Conservation (phyloP, 2,797 vertebrate genomes). For the Darevskia nairensis region DNA sequence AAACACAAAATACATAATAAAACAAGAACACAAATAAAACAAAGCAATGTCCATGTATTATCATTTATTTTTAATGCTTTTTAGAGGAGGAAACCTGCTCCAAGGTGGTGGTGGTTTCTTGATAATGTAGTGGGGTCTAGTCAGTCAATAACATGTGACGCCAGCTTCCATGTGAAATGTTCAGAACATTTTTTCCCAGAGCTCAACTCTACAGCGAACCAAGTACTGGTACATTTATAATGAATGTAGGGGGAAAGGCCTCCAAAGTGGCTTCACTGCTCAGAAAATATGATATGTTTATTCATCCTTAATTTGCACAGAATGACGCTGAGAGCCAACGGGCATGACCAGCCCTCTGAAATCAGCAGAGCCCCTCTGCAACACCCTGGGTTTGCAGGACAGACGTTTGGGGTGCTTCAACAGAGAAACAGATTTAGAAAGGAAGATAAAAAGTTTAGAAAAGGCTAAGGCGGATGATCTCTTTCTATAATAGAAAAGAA, state of each 20-base stretch:
- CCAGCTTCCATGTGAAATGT: background rate
- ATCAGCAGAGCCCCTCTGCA: background rate
- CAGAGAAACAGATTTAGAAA: background rate
- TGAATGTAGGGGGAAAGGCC: background rate
- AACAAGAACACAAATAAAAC: too few relatives aligned
- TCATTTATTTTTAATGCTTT: background rate
- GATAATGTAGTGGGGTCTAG: background rate
- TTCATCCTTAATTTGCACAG: background rate
- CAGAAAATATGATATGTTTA: background rate
- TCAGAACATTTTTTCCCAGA: background rate
- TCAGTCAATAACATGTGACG: background rate
- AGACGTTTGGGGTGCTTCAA: background rate
- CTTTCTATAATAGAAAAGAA: background rate
- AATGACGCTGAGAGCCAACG: too few relatives aligned
- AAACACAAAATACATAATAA: too few relatives aligned
- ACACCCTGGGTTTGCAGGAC: background rate
- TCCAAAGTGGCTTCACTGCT: background rate
- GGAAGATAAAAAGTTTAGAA: background rate
- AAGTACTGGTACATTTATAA: background rate
- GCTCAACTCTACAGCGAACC: background rate
- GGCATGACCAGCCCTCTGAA: background rate
- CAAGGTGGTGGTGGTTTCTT: background rate
- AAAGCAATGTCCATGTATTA: background rate
- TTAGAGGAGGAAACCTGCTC: background rate
- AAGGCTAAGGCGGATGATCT: background rate